These are phyloP conservation scores for Glaucopsyche alexis DNA, from an alignment of 2,888 invertebrate species.

Conservation along the genomic window DNA sequence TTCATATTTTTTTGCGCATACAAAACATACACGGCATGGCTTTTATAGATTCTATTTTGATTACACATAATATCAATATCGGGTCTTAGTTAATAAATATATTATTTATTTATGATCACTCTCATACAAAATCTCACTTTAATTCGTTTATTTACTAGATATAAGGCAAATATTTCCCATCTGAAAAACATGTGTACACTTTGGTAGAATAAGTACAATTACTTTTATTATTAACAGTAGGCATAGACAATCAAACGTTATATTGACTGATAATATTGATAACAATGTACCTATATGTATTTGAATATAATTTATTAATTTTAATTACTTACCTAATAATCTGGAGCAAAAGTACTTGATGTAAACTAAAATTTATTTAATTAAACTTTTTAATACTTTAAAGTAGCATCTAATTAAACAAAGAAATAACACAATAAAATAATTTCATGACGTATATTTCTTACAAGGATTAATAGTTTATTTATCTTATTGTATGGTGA, in stretches of 20 bases:
- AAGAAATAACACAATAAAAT: not conserved
- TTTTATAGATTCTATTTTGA: not conserved
- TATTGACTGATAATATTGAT: too few relatives aligned
- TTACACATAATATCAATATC: not conserved
- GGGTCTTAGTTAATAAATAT: not conserved
- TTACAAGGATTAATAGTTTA: not conserved
- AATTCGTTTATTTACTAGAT: constrained; percentile 22
- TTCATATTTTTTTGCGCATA: too few relatives aligned
- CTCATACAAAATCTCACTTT: constrained; percentile 27
- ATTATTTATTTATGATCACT: not conserved
- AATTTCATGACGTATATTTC: not conserved
- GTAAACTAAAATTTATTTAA: not conserved
- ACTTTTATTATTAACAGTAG: not conserved
- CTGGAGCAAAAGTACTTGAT: not conserved
- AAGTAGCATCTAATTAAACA: not conserved
- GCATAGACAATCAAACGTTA: too few relatives aligned
- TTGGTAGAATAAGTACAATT: constrained; percentile 23
- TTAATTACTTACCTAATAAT: not conserved
- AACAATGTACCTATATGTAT: not conserved
- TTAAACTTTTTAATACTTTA: not conserved
- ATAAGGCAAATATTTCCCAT: constrained; percentile 21
- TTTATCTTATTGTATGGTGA: not conserved
- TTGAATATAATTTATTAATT: not conserved
- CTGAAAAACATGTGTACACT: constrained; percentile 14
- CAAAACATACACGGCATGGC: too few relatives aligned